Percentiles rank a stretch among this genome's conserved stretches.
phyloP scores from a whole-genome alignment of 2,113 vertebrate species.

The Athene cunicularia region DNA sequence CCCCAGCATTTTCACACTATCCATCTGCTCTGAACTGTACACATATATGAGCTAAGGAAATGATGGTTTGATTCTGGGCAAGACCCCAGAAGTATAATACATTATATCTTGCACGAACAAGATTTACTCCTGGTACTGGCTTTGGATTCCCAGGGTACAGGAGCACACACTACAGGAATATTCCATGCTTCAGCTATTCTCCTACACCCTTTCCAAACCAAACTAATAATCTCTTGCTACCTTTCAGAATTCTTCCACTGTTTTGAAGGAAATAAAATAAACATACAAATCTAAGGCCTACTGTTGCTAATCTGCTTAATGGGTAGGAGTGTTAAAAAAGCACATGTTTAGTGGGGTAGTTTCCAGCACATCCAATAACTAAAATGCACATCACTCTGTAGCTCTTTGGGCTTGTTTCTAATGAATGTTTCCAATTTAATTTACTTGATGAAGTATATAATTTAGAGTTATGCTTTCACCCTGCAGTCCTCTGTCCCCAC shows the following conservation, averaged over 20 bases:
- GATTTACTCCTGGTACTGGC: background rate
- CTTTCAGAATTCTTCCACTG: background rate
- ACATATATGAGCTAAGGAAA: background rate
- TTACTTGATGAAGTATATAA: background rate
- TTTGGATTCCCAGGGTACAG: background rate
- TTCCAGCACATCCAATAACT: background rate
- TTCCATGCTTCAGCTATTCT: background rate
- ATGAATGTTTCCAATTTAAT: background rate
- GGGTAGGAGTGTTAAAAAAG: background rate
- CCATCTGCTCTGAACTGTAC: background rate
- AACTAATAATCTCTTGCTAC: background rate
- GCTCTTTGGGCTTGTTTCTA: background rate
- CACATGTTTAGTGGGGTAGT: background rate
- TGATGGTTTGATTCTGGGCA: background rate
- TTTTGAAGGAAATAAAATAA: background rate
- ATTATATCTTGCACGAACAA: background rate
- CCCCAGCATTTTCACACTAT: background rate
- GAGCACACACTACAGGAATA: background rate
- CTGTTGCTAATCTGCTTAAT: background rate
- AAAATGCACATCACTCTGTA: background rate
- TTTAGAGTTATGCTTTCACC: background rate
- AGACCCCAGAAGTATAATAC: background rate
- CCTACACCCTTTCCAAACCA: background rate
- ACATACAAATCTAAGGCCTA: background rate
- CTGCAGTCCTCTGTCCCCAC: background rate